phyloP scores from a whole-genome alignment of 2,888 invertebrate genomes.

The Thymelicus lineola region DNA sequence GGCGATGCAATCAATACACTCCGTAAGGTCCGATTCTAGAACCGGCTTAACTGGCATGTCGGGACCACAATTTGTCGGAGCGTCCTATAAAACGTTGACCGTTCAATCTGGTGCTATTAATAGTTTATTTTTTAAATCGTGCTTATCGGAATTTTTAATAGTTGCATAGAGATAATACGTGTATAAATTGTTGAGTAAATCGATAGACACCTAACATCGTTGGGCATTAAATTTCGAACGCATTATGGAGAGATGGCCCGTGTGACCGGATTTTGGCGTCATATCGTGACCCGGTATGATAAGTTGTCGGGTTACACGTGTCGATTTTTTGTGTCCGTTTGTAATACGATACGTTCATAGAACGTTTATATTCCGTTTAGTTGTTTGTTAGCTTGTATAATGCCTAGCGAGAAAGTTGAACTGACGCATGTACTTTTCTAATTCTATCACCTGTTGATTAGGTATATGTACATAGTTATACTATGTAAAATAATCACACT shows the following conservation, averaged over 20 bases:
- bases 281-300: slow-evolving; percentile 14
- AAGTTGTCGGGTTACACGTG: slow-evolving; percentile 26
- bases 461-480: no score
- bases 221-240: neutral
- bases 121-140: neutral
- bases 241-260: neutral
- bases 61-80: slow-evolving; percentile 29
- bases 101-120: slow-evolving; percentile 15
- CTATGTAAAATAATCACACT: no score
- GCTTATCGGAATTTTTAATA: neutral
- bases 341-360: neutral
- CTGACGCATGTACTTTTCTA: neutral
- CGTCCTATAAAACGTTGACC: slow-evolving; percentile 18
- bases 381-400: neutral
- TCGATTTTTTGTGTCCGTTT: slow-evolving; percentile 4
- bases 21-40: slow-evolving; percentile 28
- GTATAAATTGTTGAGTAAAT: no score
- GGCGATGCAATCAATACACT: slow-evolving; percentile 26
- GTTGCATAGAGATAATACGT: no score
- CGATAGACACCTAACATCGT: no score
- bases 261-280: slow-evolving; percentile 3
- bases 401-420: neutral
- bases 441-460: no score
- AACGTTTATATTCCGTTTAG: neutral
- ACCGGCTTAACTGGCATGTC: slow-evolving; percentile 31